Evolutionary conservation across 2,797 vertebrate species (phyloP).

Genomic region (Podarcis lilfordi): DNA sequence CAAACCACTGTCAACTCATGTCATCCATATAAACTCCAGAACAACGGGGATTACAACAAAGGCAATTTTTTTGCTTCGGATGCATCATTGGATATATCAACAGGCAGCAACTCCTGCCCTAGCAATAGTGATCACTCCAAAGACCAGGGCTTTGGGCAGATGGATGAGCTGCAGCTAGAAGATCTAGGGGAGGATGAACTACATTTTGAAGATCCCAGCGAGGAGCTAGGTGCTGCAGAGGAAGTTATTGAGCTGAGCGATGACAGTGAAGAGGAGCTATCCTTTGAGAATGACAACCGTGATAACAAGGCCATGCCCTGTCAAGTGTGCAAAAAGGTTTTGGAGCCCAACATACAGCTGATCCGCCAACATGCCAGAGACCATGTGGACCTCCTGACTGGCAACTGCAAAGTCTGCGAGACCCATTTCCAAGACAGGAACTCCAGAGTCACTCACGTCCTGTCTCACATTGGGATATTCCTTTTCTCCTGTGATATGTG

Average conservation of each 20-base stretch:
- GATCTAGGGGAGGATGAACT: constrained; percentile 83
- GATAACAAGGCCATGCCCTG: constrained; percentile 84
- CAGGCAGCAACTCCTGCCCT: constrained; percentile 77
- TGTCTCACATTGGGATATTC: constrained; percentile 92
- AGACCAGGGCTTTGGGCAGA: constrained; percentile 76
- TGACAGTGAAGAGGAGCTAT: constrained; percentile 82
- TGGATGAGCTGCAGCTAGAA: constrained; percentile 81
- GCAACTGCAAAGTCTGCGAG: constrained; percentile 90
- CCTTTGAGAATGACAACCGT: constrained; percentile 72
- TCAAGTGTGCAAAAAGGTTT: constrained; percentile 86
- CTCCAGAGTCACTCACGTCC: constrained; percentile 84
- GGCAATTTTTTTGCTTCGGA: constrained; percentile 72
- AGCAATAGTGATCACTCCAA: constrained; percentile 78
- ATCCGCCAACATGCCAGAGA: constrained; percentile 88
- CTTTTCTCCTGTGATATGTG: constrained; percentile 97
- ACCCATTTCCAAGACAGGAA: constrained; percentile 86
- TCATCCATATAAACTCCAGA: constrained; percentile 86
- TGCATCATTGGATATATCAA: constrained; percentile 68
- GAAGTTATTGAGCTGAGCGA: constrained; percentile 91
- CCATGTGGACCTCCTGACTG: constrained; percentile 87
- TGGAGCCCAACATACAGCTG: constrained; percentile 86
- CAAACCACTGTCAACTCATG: constrained; percentile 66
- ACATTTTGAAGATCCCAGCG: constrained; percentile 88
- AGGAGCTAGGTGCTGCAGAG: constrained; percentile 80
- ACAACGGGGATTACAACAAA: constrained; percentile 81